These are phyloP conservation scores for Lindbergichthys nudifrons DNA, from an alignment of 2,797 vertebrate genomes.

Conservation along the genomic window DNA sequence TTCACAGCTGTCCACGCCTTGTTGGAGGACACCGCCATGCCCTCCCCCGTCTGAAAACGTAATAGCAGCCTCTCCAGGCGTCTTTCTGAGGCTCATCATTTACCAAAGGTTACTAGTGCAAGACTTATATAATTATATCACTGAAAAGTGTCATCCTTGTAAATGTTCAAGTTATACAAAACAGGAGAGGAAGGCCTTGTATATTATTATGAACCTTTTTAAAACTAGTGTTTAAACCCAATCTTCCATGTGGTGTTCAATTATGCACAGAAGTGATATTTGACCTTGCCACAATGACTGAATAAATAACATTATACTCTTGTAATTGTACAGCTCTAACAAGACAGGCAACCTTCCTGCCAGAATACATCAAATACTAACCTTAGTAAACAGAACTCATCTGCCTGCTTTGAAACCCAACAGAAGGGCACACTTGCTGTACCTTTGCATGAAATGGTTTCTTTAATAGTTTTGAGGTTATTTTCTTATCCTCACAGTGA, in stretches of 20 bases:
- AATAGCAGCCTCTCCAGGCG: constrained; percentile 20
- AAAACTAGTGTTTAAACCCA: constrained; percentile 12
- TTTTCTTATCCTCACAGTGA: constrained; percentile 2
- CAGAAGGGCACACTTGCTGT: constrained; percentile 18
- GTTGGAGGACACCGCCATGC: constrained; percentile 52
- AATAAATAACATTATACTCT: constrained; percentile 34
- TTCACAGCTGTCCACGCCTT: constrained; percentile 69
- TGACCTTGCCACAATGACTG: constrained; percentile 17
- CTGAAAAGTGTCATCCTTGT: background rate
- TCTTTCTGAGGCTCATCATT: constrained; percentile 21
- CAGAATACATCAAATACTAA: constrained; percentile 52
- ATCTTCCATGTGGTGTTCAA: constrained; percentile 5
- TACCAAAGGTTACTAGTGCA: background rate
- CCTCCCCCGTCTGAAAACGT: constrained; percentile 38
- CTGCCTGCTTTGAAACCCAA: constrained; percentile 38
- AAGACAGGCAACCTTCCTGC: constrained; percentile 46
- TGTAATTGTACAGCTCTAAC: constrained; percentile 20
- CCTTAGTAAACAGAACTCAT: constrained; percentile 53
- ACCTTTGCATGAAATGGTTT: constrained; percentile 35
- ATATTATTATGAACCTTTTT: background rate
- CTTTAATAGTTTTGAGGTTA: constrained; percentile 35
- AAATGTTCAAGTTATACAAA: background rate
- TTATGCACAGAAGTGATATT: background rate
- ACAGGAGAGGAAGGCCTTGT: background rate
- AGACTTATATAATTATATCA: background rate